These are phyloP conservation scores for Lycorma delicatula DNA, from an alignment of 1,140 invertebrate genomes.

Conservation along the genomic window DNA sequence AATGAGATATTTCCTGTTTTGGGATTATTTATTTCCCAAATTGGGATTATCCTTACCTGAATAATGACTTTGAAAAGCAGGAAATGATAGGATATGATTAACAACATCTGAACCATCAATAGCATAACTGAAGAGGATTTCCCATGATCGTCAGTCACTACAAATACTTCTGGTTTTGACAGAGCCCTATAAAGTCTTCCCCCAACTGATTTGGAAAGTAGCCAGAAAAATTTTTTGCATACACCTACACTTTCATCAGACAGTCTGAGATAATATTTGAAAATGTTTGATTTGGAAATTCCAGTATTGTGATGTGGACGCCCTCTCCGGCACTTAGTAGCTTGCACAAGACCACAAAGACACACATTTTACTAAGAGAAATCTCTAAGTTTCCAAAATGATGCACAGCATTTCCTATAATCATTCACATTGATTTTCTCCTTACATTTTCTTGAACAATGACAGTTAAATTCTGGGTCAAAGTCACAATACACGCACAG, in stretches of 20 bases:
- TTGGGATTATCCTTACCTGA: conserved; percentile 38
- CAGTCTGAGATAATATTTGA: conserved; percentile 1
- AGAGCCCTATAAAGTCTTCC: conserved; percentile 10
- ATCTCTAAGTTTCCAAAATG: no score
- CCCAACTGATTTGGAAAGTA: conserved; percentile 10
- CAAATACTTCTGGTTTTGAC: conserved; percentile 7
- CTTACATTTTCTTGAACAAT: no score
- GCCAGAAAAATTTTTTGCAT: conserved; percentile 10
- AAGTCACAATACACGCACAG: no score
- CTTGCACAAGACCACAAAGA: neutral
- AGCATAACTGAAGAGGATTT: conserved; percentile 11
- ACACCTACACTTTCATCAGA: conserved; percentile 1
- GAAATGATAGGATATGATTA: conserved; percentile 8
- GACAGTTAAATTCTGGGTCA: no score
- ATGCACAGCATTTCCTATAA: no score
- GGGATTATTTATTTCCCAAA: no score
- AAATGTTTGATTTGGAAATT: neutral
- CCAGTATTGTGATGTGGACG: neutral
- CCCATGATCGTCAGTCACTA: neutral
- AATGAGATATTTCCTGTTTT: conserved; percentile 40
- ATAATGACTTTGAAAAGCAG: conserved; percentile 19
- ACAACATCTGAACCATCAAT: conserved; percentile 10
- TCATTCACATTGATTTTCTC: no score
- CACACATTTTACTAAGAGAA: neutral
- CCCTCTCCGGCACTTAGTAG: neutral